Base-by-base conservation (phyloP, 64 coral and sea anemone species). In the Hydrozoanthus tunicans region DNA sequence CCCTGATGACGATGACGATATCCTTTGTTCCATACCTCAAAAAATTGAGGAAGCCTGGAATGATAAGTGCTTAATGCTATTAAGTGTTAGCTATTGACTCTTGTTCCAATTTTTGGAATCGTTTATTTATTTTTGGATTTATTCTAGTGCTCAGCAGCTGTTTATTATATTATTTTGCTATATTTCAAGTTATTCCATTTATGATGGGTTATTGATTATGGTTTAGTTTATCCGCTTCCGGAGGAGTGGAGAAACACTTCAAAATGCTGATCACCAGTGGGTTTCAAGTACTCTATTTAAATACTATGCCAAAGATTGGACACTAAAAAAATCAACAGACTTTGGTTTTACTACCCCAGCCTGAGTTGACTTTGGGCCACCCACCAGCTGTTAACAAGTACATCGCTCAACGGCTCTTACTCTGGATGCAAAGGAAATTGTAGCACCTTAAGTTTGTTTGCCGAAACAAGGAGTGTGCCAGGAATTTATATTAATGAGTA, bases 401-500 rank as follows among this genome's bases (percentile, higher is more conserved):
- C 73, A 91, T 95, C 73, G 55, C 89, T 5, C 82, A 62, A 8
- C 81, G 63, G 2, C 58, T 95, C 52, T 72, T 95, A 6, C 17
- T 92, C 2, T 95, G 93, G 93, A 91, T 92, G 83, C 83, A 76
- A 11, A 81, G 67, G 43, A 95, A 95, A 56, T 77, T 95, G 51
- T 95, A 90, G 93, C 86, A 72, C 3, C 80, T 86, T 9, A 73
- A 32, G 24, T 17, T 95, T 11, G 4, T 53, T 73, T 91, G 93
- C 56, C 93, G 82, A 60, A 82, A 95, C 51, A 7, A 56, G 10
- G 77, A 56, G 5, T 89, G 93, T 89, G 64, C 83, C 20, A 20
- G 20, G 20, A 20, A 20, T 20, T 20, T 20, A 20, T 20, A 20
- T 20, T 20, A 20, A 20, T 20, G 20, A 20, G 20, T 20, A 20